Evolutionary conservation across 1,140 invertebrate species (phyloP).

Genomic region (Eumeta japonica): DNA sequence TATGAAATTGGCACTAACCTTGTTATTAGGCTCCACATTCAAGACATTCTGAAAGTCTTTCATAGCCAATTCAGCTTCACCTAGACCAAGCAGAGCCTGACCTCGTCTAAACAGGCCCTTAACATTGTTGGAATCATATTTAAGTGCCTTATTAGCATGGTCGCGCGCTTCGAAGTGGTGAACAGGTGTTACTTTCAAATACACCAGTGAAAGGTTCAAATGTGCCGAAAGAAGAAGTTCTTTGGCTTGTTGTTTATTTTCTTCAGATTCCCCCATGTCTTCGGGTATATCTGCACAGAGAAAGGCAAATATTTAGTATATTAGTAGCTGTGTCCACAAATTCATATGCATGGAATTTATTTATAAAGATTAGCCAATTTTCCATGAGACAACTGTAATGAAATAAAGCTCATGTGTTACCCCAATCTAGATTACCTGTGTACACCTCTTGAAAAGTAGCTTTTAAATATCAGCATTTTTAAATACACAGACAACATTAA

Average conservation of each 20-base stretch:
- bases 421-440: too few relatives aligned
- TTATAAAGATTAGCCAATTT: too few relatives aligned
- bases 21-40: conserved; percentile 65
- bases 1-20: conserved; percentile 21
- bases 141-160: conserved; percentile 68
- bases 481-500: too few relatives aligned
- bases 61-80: conserved; percentile 77
- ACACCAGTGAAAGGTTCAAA: conserved; percentile 84
- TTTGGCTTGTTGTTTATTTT: conserved; percentile 56
- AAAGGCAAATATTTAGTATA: too few relatives aligned
- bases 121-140: conserved; percentile 75
- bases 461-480: too few relatives aligned
- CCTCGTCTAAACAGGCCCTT: conserved; percentile 91
- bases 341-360: too few relatives aligned
- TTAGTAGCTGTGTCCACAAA: neutral
- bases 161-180: conserved; percentile 72
- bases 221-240: conserved; percentile 69
- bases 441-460: too few relatives aligned
- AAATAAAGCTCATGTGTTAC: too few relatives aligned
- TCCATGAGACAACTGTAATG: too few relatives aligned
- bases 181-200: conserved; percentile 72
- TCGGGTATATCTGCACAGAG: conserved; percentile 20
- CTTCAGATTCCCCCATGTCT: conserved; percentile 25
- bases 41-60: conserved; percentile 77
- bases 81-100: conserved; percentile 73